Evolutionary conservation across 2,888 invertebrate species (phyloP), one percentile per base, ranked within the genome.

Genomic region (Troides aeacus): DNA sequence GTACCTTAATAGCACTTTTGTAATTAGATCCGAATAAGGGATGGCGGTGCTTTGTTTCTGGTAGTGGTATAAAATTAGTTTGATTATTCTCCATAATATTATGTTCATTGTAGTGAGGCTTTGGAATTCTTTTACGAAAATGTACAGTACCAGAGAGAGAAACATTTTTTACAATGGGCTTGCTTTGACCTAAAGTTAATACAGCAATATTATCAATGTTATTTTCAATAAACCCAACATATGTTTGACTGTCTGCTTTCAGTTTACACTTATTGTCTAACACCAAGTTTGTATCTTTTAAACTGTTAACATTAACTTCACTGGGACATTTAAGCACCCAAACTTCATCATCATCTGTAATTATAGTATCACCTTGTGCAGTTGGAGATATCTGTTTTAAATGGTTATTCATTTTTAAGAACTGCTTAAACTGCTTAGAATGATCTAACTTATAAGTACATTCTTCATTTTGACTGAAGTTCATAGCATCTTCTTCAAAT

Each of bases 1-100:
- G 81, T 64, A 89, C 69, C 76, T 86, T 86, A 6, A 87, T 79
- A 12, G 83, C 81, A 71, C 81, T 85, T 72, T 86, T 87, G 74
- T 88, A 91, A 74, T 88, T 75, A 1, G 80, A 73, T 1, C 90
- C 90, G 76, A 91, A 89, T 1, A 91, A 79, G 8, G 90, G 91
- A 77, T 91, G 91, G 0, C 90, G 83, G 70, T 82, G 83, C 76
- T 90, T 90, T 12, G 88, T 90, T 56, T 87, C 86, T 2, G 90
- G 90, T 58, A 90, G 74, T 18, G 88, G 86, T 73, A 88, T 87
- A 69, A 85, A 86, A 73, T 81, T 81, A 2, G 76, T 80, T 70
- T 84, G 84, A 77, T 84, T 80, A 67, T 80, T 81, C 0, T 76
- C 72, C 63, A 82, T 79, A 21, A 75, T 70, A 68, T 79, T 80